Evolutionary conservation across 2,113 vertebrate species (phyloP).

Genomic region (Capreolus pygargus): DNA sequence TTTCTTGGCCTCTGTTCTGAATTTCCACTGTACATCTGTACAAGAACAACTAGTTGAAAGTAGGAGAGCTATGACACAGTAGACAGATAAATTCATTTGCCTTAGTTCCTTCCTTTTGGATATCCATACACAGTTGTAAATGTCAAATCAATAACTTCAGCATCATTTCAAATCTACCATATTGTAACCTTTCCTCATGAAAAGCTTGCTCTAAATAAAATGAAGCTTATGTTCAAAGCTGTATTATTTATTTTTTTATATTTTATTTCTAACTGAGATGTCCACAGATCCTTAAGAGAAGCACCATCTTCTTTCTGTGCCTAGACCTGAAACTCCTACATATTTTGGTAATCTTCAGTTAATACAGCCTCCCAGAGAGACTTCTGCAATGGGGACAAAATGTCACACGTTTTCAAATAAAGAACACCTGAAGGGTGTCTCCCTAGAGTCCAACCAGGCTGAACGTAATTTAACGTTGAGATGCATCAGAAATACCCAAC

Average conservation of each 20-base stretch:
- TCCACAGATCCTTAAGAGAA: neutral
- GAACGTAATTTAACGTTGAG: constrained; percentile 13
- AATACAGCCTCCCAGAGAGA: neutral
- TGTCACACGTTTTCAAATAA: neutral
- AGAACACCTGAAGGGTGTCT: neutral
- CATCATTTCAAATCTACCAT: neutral
- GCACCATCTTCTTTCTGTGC: neutral
- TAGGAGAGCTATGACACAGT: neutral
- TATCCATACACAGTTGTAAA: neutral
- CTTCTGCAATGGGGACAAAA: neutral
- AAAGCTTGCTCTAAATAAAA: neutral
- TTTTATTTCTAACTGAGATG: neutral
- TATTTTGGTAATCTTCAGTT: neutral
- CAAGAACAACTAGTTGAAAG: constrained; percentile 1
- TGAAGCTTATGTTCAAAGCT: neutral
- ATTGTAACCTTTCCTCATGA: neutral
- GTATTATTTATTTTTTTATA: neutral
- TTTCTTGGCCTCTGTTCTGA: constrained; percentile 46
- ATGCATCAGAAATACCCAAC: neutral
- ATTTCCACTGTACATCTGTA: constrained; percentile 28
- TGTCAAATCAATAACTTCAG: neutral
- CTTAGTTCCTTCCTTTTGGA: constrained; percentile 12
- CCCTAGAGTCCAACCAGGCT: neutral
- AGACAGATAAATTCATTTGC: neutral
- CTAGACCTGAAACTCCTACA: neutral